Conservation (phyloP, 2,888 invertebrate species). For the Neelides folsomi region DNA sequence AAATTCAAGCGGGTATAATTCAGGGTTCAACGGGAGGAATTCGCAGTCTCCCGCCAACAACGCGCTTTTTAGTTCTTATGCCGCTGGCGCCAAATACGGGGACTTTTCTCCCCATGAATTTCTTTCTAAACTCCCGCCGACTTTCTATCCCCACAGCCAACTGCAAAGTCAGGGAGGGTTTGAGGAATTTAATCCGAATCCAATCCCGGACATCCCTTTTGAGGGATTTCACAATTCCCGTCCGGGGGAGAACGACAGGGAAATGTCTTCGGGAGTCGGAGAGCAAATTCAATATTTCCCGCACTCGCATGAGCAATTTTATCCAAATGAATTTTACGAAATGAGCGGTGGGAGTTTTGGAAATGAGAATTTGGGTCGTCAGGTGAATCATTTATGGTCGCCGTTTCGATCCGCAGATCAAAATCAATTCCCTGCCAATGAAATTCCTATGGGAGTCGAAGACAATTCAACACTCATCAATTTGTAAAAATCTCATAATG, state of each 20-base stretch:
- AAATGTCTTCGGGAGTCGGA: too few species aligned
- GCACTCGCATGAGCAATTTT: too few species aligned
- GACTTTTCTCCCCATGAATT: neutral
- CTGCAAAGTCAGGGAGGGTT: constrained; percentile 14
- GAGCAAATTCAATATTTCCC: too few species aligned
- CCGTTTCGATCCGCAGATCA: neutral
- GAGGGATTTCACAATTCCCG: too few species aligned
- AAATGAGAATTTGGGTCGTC: too few species aligned
- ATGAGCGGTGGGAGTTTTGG: too few species aligned
- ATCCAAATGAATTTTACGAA: too few species aligned
- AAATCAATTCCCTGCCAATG: neutral
- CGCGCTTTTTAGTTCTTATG: neutral
- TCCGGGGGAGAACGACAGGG: too few species aligned
- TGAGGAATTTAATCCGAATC: neutral
- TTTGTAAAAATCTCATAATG: neutral
- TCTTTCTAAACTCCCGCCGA: too few species aligned
- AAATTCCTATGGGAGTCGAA: neutral
- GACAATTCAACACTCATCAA: constrained; percentile 2
- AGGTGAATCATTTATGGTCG: too few species aligned
- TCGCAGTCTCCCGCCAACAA: neutral
- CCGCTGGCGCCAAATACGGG: neutral
- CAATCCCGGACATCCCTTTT: too few species aligned
- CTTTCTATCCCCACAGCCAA: constrained; percentile 7
- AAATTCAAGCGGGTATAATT: constrained; percentile 7
- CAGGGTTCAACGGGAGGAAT: constrained; percentile 4